Base-by-base conservation (phyloP, 2,888 invertebrate species). In the Cheiracanthium punctorium region DNA sequence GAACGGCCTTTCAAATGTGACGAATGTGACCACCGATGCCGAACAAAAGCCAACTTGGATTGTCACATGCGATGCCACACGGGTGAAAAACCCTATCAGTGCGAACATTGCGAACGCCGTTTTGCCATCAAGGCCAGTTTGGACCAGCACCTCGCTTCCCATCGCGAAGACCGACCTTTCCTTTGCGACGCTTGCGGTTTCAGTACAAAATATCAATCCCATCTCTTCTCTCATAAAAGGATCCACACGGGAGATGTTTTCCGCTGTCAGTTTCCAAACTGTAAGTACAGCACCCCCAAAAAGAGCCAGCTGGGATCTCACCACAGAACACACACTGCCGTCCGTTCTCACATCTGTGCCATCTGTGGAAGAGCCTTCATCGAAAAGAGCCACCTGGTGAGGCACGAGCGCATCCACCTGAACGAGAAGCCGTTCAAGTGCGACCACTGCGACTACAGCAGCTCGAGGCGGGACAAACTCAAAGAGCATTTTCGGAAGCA, bases 131-230 rank as follows among this genome's bases (percentile, higher is more conserved):
- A 94, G 89, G 93, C 93, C 82, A 93, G 93, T 32, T 91, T 94
- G 82, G 94, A 94, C 88, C 93, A 93, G 80, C 94, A 94, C 90
- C 91, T 93, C 90, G 92, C 93, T 58, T 93, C 92, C 0, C 94
- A 94, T 90, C 92, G 92, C 48, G 91, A 92, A 52, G 93, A 93
- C 81, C 93, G 94, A 88, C 93, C 93, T 20, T 93, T 93, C 88
- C 92, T 93, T 0, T 95, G 95, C 90, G 94, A 94, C 88, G 92
- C 93, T 17, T 95, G 95, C 91, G 94, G 94, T 8, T 95, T 94
- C 91, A 93, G 93, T 84, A 94, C 94, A 37, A 94, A 94, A 90
- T 94, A 93, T 90, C 92, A 94, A 88, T 94, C 94, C 89, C 94
- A 95, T 90, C 93, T 95, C 90, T 93, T 94, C 64, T 93, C 94